Evolutionary conservation across 2,888 invertebrate genomes (phyloP), one percentile per base, ranked within the genome.

Genomic region (Acanthosepion pharaonis): DNA sequence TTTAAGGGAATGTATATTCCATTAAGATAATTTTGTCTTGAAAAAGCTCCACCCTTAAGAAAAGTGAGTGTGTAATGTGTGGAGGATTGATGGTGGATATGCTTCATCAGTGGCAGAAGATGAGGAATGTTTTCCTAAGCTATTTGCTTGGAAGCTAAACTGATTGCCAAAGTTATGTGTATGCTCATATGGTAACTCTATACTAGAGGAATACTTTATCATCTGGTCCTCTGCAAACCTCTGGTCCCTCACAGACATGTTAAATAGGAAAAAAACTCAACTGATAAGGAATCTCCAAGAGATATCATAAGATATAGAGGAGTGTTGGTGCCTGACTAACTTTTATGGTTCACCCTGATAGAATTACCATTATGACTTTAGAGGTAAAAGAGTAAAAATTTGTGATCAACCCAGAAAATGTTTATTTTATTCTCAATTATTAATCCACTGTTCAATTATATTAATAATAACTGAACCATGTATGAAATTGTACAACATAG

Each of bases 41-140:
- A 6, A 33, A 78, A 33, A 78, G n/a, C 78, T 78, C 78, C 78
- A 78, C 78, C 23, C 23, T 23, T 23, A 59, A 59, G 59, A 23
- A 33, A 18, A 78, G 78, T 11, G 78, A 78, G n/a, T 78, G 15
- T 78, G 28, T n/a, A 11, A n/a, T n/a, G n/a, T 78, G 11, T 78
- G 78, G 78, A 78, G n/a, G n/a, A 78, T 78, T 78, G 78, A 78
- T 78, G 78, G 78, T 78, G n/a, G n/a, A 78, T 78, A n/a, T 78
- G 78, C 78, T n/a, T 33, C 78, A 78, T 78, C 78, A 78, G 78
- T n/a, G n/a, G n/a, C 28, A 78, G n/a, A 42, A 78, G 78, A 78
- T 6, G n/a, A 78, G 78, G 78, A 78, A 78, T 78, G 78, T 78
- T 78, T 78, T 78, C 33, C n/a, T 78, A 78, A 78, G n/a, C 78